Base-by-base conservation (phyloP, 1,140 invertebrate species). In the Ostrea denselamellosa region DNA sequence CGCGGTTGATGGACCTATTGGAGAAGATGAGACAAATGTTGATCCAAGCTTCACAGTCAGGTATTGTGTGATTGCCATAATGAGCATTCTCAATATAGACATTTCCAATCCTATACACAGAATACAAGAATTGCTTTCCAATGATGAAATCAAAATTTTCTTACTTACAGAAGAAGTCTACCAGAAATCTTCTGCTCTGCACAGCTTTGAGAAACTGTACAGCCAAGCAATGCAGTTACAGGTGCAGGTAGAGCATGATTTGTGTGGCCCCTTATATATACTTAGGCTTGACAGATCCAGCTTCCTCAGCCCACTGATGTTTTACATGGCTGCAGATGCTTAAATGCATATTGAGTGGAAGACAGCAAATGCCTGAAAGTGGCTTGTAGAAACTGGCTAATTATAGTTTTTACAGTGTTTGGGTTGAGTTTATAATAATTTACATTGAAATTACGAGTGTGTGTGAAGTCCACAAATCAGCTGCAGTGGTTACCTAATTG, bases 221-320 rank as follows among this genome's bases (percentile, higher is more conserved):
- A 92, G 93, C 68, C 93, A 94, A 51, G 92, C 93, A 19, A 93
- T 94, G 93, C 92, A 93, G 77, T 90, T 94, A 65, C 93, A 94
- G 89, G 92, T 94, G 54, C 93, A 93, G 91, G 92, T 93, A 83
- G 68, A 77, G 68, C 68, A 77, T 77, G 68, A 77, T 77, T 77
- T 77, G 68, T 77, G 68, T 28, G 68, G 68, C 68, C 14, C 56
- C 3, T 62, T 17, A 19, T 62, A 17, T 7, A 19, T 62, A 62
- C 17, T 5, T n/a, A 62, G n/a, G 56, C n/a, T 17, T 62, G 56
- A 62, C 56, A 62, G n/a, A 62, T 62, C 56, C 17, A 17, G 56
- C 56, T 62, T 62, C 17, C 17, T 62, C 56, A 19, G 56, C 14
- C n/a, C 56, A 62, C 4, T n/a, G n/a, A 7, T 62, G 56, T 58